These are phyloP conservation scores for mouse (Mus musculus) DNA, from an alignment of 2,113 vertebrate genomes.

Conservation along the genomic window GRCm39 chr11:35229001-35229500, in stretches of 20 bases:
- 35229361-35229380: background rate
- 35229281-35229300: background rate
- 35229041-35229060: conserved; percentile 85
- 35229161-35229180: conserved; percentile 31
- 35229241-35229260: background rate
- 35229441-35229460: background rate
- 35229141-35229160: conserved; percentile 76
- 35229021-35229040: conserved; percentile 92
- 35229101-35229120: conserved; percentile 84
- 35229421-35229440: background rate
- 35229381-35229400: background rate
- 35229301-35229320: background rate
- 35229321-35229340: background rate
- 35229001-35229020: conserved; percentile 83
- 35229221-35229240: conserved; percentile 12
- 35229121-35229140: conserved; percentile 83
- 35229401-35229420: background rate
- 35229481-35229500: background rate
- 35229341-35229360: background rate
- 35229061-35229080: conserved; percentile 78
- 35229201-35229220: background rate
- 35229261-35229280: background rate
- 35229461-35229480: rapidly evolving
- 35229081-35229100: conserved; percentile 86
- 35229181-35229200: conserved; percentile 11